Percentiles rank a stretch among this genome's conserved stretches.
Evolutionary conservation across 2,113 vertebrate species (phyloP).

Genomic region (Pundamilia nyererei): DNA sequence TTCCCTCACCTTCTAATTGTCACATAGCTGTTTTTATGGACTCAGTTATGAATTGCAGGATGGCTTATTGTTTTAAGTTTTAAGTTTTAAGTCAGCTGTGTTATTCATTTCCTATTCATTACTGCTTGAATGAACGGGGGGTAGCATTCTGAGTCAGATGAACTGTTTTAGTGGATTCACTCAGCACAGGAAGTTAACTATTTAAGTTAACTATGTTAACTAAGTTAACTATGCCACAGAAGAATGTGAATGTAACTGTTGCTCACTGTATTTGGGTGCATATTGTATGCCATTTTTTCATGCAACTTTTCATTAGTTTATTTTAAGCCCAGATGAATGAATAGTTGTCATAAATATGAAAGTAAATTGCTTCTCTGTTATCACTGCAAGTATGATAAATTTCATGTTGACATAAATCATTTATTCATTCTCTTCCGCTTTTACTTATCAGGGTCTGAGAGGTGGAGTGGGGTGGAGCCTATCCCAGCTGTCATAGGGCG

Average conservation of each 20-base stretch:
- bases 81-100: conserved; percentile 1
- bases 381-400: neutral
- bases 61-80: conserved; percentile 23
- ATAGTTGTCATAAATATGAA: neutral
- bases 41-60: neutral
- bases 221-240: neutral
- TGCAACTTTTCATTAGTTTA: neutral
- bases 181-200: neutral
- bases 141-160: neutral
- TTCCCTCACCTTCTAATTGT: neutral
- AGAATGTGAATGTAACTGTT: neutral
- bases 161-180: neutral
- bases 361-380: neutral
- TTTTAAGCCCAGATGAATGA: neutral
- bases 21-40: neutral
- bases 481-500: neutral
- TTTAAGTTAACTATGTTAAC: too few species aligned
- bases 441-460: neutral
- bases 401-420: neutral
- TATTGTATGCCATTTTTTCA: neutral
- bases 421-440: neutral
- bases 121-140: conserved; percentile 9
- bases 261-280: neutral
- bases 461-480: neutral
- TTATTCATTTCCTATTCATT: conserved; percentile 17